Percentiles rank a stretch among this genome's conserved stretches.
These are phyloP conservation scores for Yponomeuta malinellus DNA, from an alignment of 2,888 invertebrate species.

Conservation along the genomic window DNA sequence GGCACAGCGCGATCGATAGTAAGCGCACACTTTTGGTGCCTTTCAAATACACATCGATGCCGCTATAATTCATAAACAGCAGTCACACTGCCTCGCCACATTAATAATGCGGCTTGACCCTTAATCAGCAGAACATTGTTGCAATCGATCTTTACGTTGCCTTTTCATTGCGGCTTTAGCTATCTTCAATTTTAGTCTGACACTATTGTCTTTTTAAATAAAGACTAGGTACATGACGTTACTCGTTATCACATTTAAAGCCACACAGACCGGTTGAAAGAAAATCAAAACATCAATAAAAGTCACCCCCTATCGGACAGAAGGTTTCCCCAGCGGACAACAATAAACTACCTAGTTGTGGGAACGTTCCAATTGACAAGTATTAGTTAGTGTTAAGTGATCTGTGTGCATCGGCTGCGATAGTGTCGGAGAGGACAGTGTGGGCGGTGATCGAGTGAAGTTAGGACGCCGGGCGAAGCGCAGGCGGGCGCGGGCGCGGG, in stretches of 20 bases:
- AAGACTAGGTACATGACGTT: not conserved
- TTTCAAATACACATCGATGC: not conserved
- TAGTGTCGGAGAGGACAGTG: slow-evolving; percentile 26
- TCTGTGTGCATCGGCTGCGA: slow-evolving; percentile 5
- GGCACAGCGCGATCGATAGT: slow-evolving; percentile 54
- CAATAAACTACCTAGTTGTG: not conserved
- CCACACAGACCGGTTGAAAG: not conserved
- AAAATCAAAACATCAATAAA: slow-evolving; percentile 1
- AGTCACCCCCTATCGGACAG: not conserved
- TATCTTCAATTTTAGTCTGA: not conserved
- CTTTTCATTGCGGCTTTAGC: not conserved
- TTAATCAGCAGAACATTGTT: not conserved
- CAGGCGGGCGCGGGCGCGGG: slow-evolving; percentile 68
- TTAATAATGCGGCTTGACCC: not conserved
- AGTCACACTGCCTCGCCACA: not conserved
- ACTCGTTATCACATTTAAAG: not conserved
- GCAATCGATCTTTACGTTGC: not conserved
- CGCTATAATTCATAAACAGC: slow-evolving; percentile 8
- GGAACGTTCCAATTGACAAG: not conserved
- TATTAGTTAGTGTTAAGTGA: not conserved
- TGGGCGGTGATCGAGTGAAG: slow-evolving; percentile 52
- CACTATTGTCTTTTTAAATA: too few species aligned
- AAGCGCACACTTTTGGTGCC: slow-evolving; percentile 46
- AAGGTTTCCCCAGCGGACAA: not conserved
- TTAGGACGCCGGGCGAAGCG: slow-evolving; percentile 49